Base-by-base conservation (phyloP, 2,797 vertebrate genomes). In the Poliocrania exsul region DNA sequence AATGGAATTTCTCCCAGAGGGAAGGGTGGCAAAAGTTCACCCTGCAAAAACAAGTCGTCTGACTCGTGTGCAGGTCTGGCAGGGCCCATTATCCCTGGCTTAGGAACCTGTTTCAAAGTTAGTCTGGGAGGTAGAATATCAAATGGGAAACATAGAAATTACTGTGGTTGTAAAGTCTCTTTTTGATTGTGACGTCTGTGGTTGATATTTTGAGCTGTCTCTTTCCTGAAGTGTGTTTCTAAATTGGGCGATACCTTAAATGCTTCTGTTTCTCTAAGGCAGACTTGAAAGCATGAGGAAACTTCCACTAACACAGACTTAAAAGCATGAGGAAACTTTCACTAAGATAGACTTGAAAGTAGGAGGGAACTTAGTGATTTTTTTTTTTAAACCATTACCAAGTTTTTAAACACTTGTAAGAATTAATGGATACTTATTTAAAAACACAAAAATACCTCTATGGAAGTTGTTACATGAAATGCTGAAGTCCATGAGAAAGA, bases 21-120 rank as follows among this genome's bases (percentile, higher is more conserved):
- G 92, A 77, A 93, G 87, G 79, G 91, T 93, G 91, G 87, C 91
- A 83, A 57, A 88, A 94, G 85, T 90, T 95, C 82, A 92, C 62
- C 46, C 61, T 72, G 62, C 11, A n/a, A 61, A 91, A 90, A 57
- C 72, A 35, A 61, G 72, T 73, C 94, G 74, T 86, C 38, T 75
- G 89, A 65, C 81, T 93, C 13, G 61, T 91, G 95, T 96, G 82
- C 57, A 23, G 82, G 84, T 87, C 81, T 91, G 87, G 47, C 19
- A 67, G 85, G 75, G 65, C 50, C 65, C 33, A 19, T 86, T 70
- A 71, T 37, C 20, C 38, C 75, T 86, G 61, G 37, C 28, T 91
- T 29, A 17, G 19, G 79, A 91, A 40, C 44, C 79, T 85, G 49
- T n/a, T 92, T 81, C 78, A 42, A 7, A 67, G 33, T 29, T 37